These are phyloP conservation scores for Balanococcus diminutus DNA, from an alignment of 2,888 invertebrate species.

Conservation along the genomic window DNA sequence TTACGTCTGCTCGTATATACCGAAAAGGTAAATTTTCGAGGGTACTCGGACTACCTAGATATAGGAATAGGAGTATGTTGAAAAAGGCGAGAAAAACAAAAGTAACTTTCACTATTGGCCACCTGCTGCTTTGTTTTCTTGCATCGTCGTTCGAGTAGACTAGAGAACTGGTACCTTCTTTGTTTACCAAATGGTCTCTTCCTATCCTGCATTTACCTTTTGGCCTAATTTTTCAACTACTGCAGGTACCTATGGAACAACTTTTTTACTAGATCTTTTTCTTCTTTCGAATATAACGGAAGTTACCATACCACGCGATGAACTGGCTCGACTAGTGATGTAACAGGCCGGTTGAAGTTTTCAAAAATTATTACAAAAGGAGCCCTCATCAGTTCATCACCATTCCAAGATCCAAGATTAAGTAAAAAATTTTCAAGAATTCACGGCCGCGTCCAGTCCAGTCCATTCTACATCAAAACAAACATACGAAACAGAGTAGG, in stretches of 20 bases:
- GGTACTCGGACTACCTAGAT: not conserved
- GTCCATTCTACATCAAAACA: not conserved
- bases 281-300: not conserved
- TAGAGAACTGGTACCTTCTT: slow-evolving; percentile 6
- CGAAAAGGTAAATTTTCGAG: not conserved
- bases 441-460: not conserved
- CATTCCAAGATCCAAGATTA: not conserved
- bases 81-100: slow-evolving; percentile 36
- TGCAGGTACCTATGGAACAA: slow-evolving; percentile 7
- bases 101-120: slow-evolving; percentile 42
- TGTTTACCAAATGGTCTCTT: slow-evolving; percentile 36
- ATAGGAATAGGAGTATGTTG: not conserved
- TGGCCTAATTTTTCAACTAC: not conserved
- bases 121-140: slow-evolving; percentile 35
- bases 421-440: not conserved
- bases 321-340: not conserved
- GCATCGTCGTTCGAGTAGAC: not conserved
- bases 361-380: not conserved
- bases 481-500: too few relatives aligned
- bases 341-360: not conserved
- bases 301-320: not conserved
- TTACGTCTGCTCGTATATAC: not conserved
- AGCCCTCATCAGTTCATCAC: not conserved
- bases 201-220: slow-evolving; percentile 37
- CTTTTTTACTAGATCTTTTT: not conserved